Evolutionary conservation across 2,113 vertebrate genomes (phyloP).

Genomic region (Struthio camelus): DNA sequence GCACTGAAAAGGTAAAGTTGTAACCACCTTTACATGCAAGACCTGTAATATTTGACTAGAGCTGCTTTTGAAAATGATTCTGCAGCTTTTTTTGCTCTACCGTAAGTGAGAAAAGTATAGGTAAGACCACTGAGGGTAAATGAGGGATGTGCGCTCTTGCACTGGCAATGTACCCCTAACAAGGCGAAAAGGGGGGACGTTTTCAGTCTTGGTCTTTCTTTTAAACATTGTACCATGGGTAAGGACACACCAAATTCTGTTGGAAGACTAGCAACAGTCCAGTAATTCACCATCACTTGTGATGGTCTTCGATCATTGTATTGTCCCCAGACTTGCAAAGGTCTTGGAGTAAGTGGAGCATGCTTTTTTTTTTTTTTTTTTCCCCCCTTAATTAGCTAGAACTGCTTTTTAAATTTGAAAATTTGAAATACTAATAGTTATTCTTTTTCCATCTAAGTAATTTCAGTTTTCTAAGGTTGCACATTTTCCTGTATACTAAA

Average conservation of each 20-base stretch:
- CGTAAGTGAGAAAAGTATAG: background rate
- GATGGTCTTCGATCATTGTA: background rate
- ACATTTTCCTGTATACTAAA: background rate
- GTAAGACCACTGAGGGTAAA: background rate
- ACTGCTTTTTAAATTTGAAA: background rate
- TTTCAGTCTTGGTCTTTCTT: background rate
- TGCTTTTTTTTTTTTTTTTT: background rate
- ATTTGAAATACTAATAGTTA: background rate
- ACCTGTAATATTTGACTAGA: background rate
- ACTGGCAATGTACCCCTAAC: background rate
- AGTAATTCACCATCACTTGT: background rate
- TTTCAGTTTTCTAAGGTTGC: background rate
- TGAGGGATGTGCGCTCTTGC: background rate
- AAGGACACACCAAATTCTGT: background rate
- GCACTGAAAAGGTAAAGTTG: background rate
- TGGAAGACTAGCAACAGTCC: background rate
- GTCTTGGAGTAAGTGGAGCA: background rate
- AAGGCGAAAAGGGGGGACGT: background rate
- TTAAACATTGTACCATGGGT: background rate
- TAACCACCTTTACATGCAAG: accelerated
- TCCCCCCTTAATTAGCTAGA: background rate
- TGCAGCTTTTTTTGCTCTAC: background rate
- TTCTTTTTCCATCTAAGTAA: background rate
- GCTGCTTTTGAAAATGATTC: background rate
- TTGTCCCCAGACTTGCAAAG: background rate